A percentile compares a stretch with the other conserved stretches of the same genome.
phyloP scores from a whole-genome alignment of 2,113 vertebrate species.

The Sula dactylatra region DNA sequence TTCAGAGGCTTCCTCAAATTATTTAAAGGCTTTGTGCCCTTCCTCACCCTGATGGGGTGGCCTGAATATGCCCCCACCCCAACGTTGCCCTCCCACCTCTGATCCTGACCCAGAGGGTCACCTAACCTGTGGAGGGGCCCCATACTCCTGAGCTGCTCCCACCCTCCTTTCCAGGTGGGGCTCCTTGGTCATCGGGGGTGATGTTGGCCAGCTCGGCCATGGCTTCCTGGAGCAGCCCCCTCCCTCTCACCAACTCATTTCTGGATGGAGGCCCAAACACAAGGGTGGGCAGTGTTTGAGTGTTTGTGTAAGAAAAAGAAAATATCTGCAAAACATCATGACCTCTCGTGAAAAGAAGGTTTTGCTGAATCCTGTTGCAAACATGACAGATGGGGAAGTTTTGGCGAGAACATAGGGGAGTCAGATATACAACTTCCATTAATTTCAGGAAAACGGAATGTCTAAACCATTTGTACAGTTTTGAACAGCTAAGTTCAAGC shows the following conservation, averaged over 20 bases:
- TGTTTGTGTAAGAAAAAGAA: background rate
- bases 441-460: background rate
- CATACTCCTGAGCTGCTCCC: background rate
- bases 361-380: background rate
- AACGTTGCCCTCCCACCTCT: background rate
- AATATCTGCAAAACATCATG: background rate
- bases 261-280: background rate
- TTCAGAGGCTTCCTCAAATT: background rate
- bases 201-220: rapidly evolving
- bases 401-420: background rate
- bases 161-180: background rate
- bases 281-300: background rate
- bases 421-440: background rate
- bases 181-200: background rate
- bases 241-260: background rate
- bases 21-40: background rate
- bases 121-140: background rate
- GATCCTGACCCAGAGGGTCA: background rate
- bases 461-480: background rate
- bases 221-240: background rate
- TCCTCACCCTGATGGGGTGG: background rate
- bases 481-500: background rate
- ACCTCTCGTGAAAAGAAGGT: background rate
- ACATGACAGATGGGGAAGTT: background rate
- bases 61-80: background rate